These are phyloP conservation scores for Pocota personata DNA, from an alignment of 2,888 invertebrate genomes.

Conservation along the genomic window DNA sequence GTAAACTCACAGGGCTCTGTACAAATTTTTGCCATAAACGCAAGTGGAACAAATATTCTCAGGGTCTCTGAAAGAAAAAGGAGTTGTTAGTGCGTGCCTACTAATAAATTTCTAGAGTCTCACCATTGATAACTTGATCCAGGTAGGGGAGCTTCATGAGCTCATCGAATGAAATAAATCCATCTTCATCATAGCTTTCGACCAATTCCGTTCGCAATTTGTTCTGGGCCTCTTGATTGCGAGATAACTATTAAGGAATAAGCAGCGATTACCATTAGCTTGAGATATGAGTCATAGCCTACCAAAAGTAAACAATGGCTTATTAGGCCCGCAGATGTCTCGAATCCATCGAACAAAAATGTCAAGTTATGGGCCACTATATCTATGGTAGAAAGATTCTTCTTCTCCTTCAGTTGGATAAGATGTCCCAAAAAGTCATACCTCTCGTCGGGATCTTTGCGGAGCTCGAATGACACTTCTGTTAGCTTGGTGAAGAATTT, in stretches of 20 bases:
- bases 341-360: slow-evolving; percentile 78
- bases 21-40: slow-evolving; percentile 76
- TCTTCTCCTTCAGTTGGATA: slow-evolving; percentile 72
- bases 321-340: slow-evolving; percentile 77
- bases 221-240: slow-evolving; percentile 75
- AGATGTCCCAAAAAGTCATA: slow-evolving; percentile 75
- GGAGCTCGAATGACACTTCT: slow-evolving; percentile 63
- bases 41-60: slow-evolving; percentile 77
- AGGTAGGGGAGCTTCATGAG: slow-evolving; percentile 77
- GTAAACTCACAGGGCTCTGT: slow-evolving; percentile 74
- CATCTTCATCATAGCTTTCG: slow-evolving; percentile 67
- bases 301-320: slow-evolving; percentile 76
- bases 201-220: slow-evolving; percentile 77
- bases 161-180: slow-evolving; percentile 75
- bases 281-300: not conserved
- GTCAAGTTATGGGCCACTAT: slow-evolving; percentile 76
- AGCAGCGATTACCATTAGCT: not conserved
- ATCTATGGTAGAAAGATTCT: slow-evolving; percentile 75
- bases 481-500: slow-evolving; percentile 71
- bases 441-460: slow-evolving; percentile 52
- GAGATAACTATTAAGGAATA: slow-evolving; percentile 73
- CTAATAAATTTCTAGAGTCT: not conserved
- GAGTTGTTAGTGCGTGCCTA: not conserved
- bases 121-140: slow-evolving; percentile 78
- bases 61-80: slow-evolving; percentile 77